Evolutionary conservation across 2,113 vertebrate genomes (phyloP).

Genomic region (Oreochromis aureus): DNA sequence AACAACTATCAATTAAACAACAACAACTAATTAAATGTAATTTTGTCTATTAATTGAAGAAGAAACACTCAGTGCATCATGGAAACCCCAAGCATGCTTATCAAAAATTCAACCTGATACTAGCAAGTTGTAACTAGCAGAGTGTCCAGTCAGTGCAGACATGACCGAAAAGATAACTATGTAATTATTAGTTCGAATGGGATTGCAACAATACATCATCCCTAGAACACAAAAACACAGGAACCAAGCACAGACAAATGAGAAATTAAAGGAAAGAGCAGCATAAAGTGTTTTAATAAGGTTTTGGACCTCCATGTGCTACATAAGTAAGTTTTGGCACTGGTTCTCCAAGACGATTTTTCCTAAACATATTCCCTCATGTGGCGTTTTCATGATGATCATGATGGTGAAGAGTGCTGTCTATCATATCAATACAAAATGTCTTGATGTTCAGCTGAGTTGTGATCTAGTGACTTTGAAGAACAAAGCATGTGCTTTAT

Average conservation of each 20-base stretch:
- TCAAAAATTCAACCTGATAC: background rate
- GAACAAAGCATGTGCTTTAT: background rate
- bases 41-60: background rate
- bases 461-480: background rate
- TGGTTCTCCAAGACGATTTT: background rate
- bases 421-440: background rate
- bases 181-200: background rate
- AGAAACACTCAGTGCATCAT: background rate
- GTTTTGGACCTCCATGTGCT: background rate
- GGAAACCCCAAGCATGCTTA: background rate
- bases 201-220: background rate
- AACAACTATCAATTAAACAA: background rate
- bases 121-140: background rate
- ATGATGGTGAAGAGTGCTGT: background rate
- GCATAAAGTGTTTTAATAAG: background rate
- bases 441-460: background rate
- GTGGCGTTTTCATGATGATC: background rate
- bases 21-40: accelerated
- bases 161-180: background rate
- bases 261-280: background rate
- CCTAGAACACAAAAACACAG: background rate
- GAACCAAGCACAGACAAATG: background rate
- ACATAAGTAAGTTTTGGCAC: background rate
- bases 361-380: background rate
- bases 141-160: background rate